Conservation (phyloP, 2,888 invertebrate species). For the Nomada ruficornis region DNA sequence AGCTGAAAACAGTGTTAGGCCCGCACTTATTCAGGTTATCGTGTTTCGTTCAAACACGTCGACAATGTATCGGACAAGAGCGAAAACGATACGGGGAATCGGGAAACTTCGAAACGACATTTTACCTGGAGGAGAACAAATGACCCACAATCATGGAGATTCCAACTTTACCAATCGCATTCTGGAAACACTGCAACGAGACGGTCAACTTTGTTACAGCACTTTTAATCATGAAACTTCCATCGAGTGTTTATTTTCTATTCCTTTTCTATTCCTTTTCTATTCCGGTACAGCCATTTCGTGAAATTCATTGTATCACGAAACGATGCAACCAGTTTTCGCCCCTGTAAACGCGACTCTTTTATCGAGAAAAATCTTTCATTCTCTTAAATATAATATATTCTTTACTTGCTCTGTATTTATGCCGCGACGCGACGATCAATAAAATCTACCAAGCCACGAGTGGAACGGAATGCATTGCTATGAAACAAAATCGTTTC, state of each 20-base stretch:
- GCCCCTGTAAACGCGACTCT: slow-evolving; percentile 7
- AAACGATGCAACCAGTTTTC: neutral
- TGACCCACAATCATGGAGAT: slow-evolving; percentile 53
- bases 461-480: neutral
- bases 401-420: too few species aligned
- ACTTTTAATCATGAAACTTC: slow-evolving; percentile 62
- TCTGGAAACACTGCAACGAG: slow-evolving; percentile 39
- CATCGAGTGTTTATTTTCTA: slow-evolving; percentile 56
- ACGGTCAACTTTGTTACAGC: slow-evolving; percentile 54
- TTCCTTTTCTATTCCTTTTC: slow-evolving; percentile 33
- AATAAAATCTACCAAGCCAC: neutral
- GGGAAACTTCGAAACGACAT: slow-evolving; percentile 62
- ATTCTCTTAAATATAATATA: too few species aligned
- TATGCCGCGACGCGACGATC: neutral
- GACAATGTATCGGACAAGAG: slow-evolving; percentile 6
- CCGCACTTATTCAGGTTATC: too few species aligned
- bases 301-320: slow-evolving; percentile 35
- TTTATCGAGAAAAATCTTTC: slow-evolving; percentile 5
- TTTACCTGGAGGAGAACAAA: slow-evolving; percentile 43
- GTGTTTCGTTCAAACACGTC: neutral
- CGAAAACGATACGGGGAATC: slow-evolving; percentile 30
- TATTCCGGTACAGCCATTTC: slow-evolving; percentile 47
- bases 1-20: too few species aligned
- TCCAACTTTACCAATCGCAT: slow-evolving; percentile 67
- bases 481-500: neutral